Percentiles rank a stretch among this genome's conserved stretches.
Conservation (phyloP, 53 echinoderm and acorn worm genomes). For the Pentamera pediparva region DNA sequence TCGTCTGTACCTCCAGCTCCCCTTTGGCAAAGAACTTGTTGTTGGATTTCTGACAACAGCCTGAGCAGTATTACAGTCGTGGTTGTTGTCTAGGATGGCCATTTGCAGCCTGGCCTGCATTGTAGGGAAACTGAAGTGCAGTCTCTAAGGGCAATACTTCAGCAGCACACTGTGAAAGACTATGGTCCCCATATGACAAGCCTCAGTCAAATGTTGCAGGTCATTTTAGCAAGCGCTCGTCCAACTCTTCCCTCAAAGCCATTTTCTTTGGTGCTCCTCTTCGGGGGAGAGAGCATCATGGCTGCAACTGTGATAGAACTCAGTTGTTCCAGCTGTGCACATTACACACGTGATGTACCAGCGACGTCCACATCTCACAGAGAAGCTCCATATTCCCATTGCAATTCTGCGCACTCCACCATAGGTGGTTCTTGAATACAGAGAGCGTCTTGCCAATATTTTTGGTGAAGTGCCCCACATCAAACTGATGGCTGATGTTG, state of each 20-base stretch:
- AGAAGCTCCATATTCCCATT: conserved; percentile 10
- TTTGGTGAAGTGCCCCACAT: conserved; percentile 38
- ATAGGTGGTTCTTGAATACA: conserved; percentile 30
- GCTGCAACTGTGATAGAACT: conserved; percentile 10
- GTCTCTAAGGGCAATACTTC: conserved; percentile 47
- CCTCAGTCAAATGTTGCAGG: conserved; percentile 28
- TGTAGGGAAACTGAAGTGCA: conserved; percentile 28
- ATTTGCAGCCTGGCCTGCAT: conserved; percentile 30
- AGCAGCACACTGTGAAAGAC: conserved; percentile 37
- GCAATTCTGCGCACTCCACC: conserved; percentile 38
- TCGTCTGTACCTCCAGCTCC: not conserved
- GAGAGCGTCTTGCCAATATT: conserved; percentile 17
- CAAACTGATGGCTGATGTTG: conserved; percentile 11
- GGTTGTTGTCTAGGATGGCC: conserved; percentile 42
- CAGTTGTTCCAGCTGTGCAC: conserved; percentile 28
- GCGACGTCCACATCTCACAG: conserved; percentile 43
- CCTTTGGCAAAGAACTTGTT: not conserved
- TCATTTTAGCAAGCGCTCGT: conserved; percentile 36
- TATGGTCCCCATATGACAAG: conserved; percentile 52
- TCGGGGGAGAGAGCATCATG: conserved; percentile 10
- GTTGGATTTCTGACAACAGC: not conserved
- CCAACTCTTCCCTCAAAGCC: conserved; percentile 34
- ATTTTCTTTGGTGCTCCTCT: conserved; percentile 15
- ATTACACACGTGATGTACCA: conserved; percentile 35
- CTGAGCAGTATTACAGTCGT: conserved; percentile 19